These are phyloP conservation scores for Hemibagrus wyckioides DNA, from an alignment of 2,113 vertebrate species.

Conservation along the genomic window DNA sequence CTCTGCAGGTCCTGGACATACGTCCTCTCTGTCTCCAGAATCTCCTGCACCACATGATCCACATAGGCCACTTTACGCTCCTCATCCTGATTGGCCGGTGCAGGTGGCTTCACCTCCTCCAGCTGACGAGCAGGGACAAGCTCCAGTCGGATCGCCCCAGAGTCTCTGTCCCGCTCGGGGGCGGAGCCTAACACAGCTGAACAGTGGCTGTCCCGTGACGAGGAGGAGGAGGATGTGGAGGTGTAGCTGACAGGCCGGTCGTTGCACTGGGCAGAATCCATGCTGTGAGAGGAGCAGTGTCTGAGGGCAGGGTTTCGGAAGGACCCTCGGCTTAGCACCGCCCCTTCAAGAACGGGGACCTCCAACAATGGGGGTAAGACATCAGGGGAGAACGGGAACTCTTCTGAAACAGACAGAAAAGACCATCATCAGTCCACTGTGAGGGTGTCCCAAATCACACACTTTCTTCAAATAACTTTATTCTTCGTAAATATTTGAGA, in stretches of 20 bases:
- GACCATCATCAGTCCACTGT: not conserved
- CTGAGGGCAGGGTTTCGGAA: slow-evolving; percentile 62
- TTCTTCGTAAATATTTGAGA: not conserved
- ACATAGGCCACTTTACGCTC: slow-evolving; percentile 90
- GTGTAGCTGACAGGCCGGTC: slow-evolving; percentile 95
- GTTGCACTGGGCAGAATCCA: slow-evolving; percentile 87
- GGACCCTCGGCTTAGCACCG: slow-evolving; percentile 69
- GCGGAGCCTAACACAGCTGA: slow-evolving; percentile 85
- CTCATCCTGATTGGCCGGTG: slow-evolving; percentile 61
- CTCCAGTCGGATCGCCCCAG: slow-evolving; percentile 89
- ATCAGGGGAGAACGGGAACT: slow-evolving; percentile 77
- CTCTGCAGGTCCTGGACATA: slow-evolving; percentile 94
- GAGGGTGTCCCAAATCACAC: slow-evolving; percentile 4
- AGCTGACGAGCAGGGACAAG: slow-evolving; percentile 83
- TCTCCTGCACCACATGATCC: slow-evolving; percentile 95
- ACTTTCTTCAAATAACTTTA: not conserved
- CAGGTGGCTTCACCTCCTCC: slow-evolving; percentile 71
- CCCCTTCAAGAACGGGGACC: slow-evolving; percentile 68
- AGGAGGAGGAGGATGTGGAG: slow-evolving; percentile 97
- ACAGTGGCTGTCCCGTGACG: slow-evolving; percentile 94
- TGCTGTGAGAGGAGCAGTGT: slow-evolving; percentile 78
- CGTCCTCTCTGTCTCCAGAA: slow-evolving; percentile 92
- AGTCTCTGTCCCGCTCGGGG: slow-evolving; percentile 85
- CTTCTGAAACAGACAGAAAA: slow-evolving; percentile 72
- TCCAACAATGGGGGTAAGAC: slow-evolving; percentile 79